Conservation (phyloP, 1,140 invertebrate genomes). For the Macrocentrus cingulum region DNA sequence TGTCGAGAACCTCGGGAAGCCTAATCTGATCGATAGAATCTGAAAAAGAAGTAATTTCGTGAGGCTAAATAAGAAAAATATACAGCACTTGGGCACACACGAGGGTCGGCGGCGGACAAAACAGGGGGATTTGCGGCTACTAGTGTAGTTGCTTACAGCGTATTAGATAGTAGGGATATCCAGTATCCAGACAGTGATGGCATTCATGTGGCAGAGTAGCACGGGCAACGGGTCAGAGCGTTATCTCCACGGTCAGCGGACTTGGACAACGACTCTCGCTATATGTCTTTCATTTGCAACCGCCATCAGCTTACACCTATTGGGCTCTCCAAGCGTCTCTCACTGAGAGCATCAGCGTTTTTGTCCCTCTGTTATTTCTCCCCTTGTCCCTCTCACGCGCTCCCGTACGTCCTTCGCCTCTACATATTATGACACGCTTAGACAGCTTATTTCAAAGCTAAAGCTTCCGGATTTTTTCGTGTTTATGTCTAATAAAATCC, state of each 20-base stretch:
- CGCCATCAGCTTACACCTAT: constrained; percentile 16
- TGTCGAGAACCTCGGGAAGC: constrained; percentile 28
- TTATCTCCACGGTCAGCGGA: constrained; percentile 36
- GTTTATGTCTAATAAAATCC: too few species aligned
- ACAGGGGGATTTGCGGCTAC: too few species aligned
- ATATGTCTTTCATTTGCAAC: constrained; percentile 23
- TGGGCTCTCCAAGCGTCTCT: constrained; percentile 4
- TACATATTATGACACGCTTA: constrained; percentile 10
- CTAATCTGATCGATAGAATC: constrained; percentile 23
- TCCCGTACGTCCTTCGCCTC: not conserved
- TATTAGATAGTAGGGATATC: not conserved
- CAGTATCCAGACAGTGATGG: constrained; percentile 29
- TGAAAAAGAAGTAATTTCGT: constrained; percentile 27
- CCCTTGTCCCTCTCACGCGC: not conserved
- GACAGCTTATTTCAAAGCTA: constrained; percentile 14
- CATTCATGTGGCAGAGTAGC: constrained; percentile 29
- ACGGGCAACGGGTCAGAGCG: constrained; percentile 29
- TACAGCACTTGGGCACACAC: too few species aligned
- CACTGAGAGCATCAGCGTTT: constrained; percentile 8
- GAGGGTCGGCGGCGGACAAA: too few species aligned
- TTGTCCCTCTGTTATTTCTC: not conserved
- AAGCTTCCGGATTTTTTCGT: not conserved
- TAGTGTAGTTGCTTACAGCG: not conserved
- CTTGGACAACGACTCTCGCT: constrained; percentile 32
- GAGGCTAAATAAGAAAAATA: not conserved